Evolutionary conservation across 2,888 invertebrate species (phyloP).

Genomic region (Hyalella azteca): DNA sequence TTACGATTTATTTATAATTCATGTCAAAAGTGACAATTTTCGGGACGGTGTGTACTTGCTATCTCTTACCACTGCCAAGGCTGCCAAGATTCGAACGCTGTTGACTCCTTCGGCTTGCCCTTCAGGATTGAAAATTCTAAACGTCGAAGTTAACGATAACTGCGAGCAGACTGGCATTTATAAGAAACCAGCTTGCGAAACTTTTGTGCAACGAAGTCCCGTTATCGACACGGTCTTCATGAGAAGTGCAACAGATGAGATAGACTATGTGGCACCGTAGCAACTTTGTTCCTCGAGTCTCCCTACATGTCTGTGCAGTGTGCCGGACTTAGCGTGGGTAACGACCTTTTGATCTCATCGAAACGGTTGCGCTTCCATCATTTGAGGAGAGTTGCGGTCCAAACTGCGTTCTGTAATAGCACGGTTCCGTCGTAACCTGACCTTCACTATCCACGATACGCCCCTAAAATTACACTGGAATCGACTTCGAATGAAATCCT

Average conservation of each 20-base stretch:
- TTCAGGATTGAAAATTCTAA: no score
- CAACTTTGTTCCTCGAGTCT: slow-evolving; percentile 8
- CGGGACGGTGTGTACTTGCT: no score
- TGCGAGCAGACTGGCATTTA: no score
- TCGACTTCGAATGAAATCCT: background rate
- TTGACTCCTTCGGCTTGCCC: no score
- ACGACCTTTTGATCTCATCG: slow-evolving; percentile 32
- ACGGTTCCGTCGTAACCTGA: background rate
- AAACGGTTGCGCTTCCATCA: slow-evolving; percentile 13
- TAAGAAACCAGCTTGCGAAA: no score
- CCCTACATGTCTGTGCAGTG: background rate
- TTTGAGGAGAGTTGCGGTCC: background rate
- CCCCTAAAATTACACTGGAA: slow-evolving; percentile 5
- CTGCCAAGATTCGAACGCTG: no score
- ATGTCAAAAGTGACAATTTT: no score
- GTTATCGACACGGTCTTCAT: no score
- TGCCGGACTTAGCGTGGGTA: slow-evolving; percentile 4
- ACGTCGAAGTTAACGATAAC: no score
- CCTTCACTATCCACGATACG: background rate
- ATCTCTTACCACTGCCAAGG: no score
- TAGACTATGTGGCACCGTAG: background rate
- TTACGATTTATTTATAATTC: no score
- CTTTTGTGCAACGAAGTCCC: no score
- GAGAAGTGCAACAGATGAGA: slow-evolving; percentile 12
- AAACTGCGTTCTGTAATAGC: background rate